Evolutionary conservation across 2,797 vertebrate genomes (phyloP).

Genomic region (Gambusia yucatana): DNA sequence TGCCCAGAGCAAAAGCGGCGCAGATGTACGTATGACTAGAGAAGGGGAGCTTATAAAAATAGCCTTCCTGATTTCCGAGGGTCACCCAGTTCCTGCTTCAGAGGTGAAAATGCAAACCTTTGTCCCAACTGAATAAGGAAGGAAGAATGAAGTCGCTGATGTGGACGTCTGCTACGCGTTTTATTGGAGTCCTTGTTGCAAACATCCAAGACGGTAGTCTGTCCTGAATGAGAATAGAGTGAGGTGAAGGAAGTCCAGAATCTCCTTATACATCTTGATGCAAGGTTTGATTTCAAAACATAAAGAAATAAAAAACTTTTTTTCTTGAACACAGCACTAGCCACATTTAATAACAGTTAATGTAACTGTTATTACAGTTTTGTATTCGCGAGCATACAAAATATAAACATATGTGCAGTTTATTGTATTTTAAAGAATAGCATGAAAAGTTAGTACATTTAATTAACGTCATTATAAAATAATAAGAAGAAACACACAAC

Average conservation of each 20-base stretch:
- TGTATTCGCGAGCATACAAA: too few relatives aligned
- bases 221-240: conserved; percentile 28
- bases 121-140: conserved; percentile 41
- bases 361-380: too few relatives aligned
- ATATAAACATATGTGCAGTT: neutral
- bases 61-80: conserved; percentile 51
- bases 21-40: conserved; percentile 48
- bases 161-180: conserved; percentile 40
- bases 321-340: neutral
- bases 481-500: too few relatives aligned
- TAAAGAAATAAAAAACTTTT: neutral
- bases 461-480: too few relatives aligned
- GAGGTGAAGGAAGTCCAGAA: conserved; percentile 22
- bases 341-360: neutral
- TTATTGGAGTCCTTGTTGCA: conserved; percentile 51
- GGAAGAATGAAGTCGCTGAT: conserved; percentile 38
- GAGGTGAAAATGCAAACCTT: conserved; percentile 48
- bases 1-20: conserved; percentile 12
- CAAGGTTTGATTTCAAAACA: neutral
- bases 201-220: conserved; percentile 29
- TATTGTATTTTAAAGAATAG: neutral
- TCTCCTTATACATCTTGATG: neutral
- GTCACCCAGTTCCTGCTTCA: conserved; percentile 45
- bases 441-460: neutral
- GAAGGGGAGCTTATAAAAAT: conserved; percentile 36